Evolutionary conservation across 2,113 vertebrate genomes (phyloP).

Genomic region (Boulengeromyrus knoepffleri): DNA sequence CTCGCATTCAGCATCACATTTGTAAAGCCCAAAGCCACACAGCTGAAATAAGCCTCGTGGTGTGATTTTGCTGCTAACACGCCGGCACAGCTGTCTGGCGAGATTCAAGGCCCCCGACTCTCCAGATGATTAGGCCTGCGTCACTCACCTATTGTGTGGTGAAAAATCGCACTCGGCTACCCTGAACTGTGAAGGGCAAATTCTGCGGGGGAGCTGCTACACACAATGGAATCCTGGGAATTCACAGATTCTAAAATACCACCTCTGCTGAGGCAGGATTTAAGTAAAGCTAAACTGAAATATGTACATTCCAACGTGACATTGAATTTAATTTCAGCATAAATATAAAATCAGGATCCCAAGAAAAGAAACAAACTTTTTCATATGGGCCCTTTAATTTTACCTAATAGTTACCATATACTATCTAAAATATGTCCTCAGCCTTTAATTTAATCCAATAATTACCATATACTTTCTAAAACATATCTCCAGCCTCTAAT

Average conservation of each 20-base stretch:
- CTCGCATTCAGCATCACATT: background rate
- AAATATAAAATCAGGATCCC: background rate
- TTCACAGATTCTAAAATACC: background rate
- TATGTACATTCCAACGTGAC: background rate
- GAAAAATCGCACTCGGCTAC: background rate
- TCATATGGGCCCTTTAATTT: background rate
- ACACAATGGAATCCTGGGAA: background rate
- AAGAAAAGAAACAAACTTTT: background rate
- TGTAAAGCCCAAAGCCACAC: background rate
- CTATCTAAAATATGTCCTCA: conserved; percentile 31
- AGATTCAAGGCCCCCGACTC: background rate
- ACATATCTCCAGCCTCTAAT: conserved; percentile 27
- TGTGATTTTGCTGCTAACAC: background rate
- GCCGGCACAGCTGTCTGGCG: background rate
- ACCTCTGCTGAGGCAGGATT: background rate
- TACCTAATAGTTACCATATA: background rate
- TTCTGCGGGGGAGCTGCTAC: background rate
- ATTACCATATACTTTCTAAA: conserved; percentile 14
- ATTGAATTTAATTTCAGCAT: background rate
- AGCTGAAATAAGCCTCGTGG: background rate
- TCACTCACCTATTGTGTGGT: background rate
- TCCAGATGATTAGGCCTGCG: background rate
- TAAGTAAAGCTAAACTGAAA: background rate
- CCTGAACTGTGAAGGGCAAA: background rate
- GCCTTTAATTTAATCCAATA: background rate